phyloP scores from a whole-genome alignment of 1,140 invertebrate species.

The Habropoda laboriosa region DNA sequence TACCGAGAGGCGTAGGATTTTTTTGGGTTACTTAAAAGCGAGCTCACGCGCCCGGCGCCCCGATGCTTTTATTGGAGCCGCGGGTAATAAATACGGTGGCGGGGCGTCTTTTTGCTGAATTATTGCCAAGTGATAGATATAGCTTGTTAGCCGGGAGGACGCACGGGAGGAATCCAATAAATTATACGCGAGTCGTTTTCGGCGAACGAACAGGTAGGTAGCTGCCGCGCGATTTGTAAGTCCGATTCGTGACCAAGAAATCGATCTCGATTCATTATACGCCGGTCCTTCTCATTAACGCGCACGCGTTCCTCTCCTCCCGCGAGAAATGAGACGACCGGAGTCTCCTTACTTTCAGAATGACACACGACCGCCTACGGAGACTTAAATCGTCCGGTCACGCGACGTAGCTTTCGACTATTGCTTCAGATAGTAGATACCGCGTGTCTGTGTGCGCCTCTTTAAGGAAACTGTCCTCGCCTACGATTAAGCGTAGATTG shows the following conservation, averaged over 20 bases:
- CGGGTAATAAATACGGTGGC: neutral
- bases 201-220: constrained; percentile 63
- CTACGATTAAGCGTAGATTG: neutral
- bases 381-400: constrained; percentile 47
- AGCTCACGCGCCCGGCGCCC: neutral
- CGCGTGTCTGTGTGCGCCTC: neutral
- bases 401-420: constrained; percentile 41
- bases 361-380: constrained; percentile 50
- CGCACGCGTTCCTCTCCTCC: constrained; percentile 50
- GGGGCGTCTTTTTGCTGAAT: neutral
- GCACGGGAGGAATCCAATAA: constrained; percentile 20
- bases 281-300: constrained; percentile 59
- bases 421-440: too few species aligned
- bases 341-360: constrained; percentile 19
- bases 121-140: constrained; percentile 34
- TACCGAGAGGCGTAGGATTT: neutral
- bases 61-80: neutral
- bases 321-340: constrained; percentile 55
- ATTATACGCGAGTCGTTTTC: constrained; percentile 53
- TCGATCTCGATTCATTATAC: constrained; percentile 65
- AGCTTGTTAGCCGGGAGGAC: constrained; percentile 30
- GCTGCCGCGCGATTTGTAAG: constrained; percentile 56
- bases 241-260: constrained; percentile 59
- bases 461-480: constrained; percentile 10
- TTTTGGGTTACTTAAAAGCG: constrained; percentile 1